Evolutionary conservation across 2,888 invertebrate species (phyloP), one percentile per base, ranked within the genome.

Genomic region (Tetranychus piercei): DNA sequence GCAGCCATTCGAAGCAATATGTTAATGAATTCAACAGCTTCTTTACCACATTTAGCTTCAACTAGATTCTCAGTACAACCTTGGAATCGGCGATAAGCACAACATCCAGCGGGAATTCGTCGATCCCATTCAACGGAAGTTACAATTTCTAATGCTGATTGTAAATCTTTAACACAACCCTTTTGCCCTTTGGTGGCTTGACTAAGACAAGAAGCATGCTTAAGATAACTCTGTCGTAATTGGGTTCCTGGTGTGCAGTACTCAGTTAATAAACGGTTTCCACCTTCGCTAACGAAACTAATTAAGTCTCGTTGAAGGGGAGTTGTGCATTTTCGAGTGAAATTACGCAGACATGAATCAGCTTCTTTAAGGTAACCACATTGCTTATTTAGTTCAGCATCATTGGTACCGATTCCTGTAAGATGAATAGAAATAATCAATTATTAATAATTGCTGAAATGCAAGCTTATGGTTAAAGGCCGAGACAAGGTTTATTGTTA

Each of bases 91-190:
- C 75, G 45, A 70, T 74, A 78, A n/a, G 76, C 64, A 73, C 79
- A 79, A 73, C 79, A 79, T 22, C 78, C 78, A 74, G 78, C 78
- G 0, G 79, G 78, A 20, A 79, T 78, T 15, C 79, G 75, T 44
- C 78, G 77, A 23, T 78, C 77, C 75, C 77, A 79, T 55, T 78
- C 77, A 9, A 78, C 77, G 20, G 71, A 72, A 22, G 77, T 74
- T n/a, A 77, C 71, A 9, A 71, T 74, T 74, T 79, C 79, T 9
- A 79, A 73, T 18, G 77, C 79, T 20, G 77, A 77, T 73, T 79
- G 79, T 34, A 79, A 74, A 66, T 79, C 79, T 55, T 77, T 78
- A 9, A 79, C 74, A 71, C 79, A 79, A 22, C 75, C 75, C 69
- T 43, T 73, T 15, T 73, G 73, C 4, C 73, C 65, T 55, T 34